Base-by-base conservation (phyloP, 2,888 invertebrate species). In the Apotomis betuletana region DNA sequence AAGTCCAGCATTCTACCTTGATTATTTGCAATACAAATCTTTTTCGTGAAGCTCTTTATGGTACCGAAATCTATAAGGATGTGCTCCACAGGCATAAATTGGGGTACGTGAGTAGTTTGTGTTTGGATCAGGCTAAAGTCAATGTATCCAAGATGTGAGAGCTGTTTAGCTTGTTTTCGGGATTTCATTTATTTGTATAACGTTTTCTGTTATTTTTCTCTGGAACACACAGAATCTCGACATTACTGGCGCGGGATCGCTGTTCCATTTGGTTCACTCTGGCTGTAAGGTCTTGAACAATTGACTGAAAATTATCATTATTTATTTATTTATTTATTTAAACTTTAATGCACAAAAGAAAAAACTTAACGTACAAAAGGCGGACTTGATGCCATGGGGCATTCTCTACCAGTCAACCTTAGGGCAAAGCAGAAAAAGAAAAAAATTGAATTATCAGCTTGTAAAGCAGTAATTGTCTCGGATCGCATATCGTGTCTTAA, bases 141-240 rank as follows among this genome's bases (percentile, higher is more conserved):
- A 15, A 63, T 61, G 52, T 12, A 57, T 3, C 61, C 41, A 27
- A 73, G 44, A 64, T 44, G 36, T 76, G 74, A 6, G 60, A 38
- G 8, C 70, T 73, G 10, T 77, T 75, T 5, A 77, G 60, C n/a
- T 77, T 77, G 12, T 76, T 62, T 0, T 51, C 12, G 1, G 52
- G 55, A 41, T 76, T 65, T 5, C 69, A 38, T 57, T 74, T 74
- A 51, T 64, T 0, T 15, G 49, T 4, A 71, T 0, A 9, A 75
- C n/a, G 54, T 76, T 75, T 67, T 76, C 76, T 12, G 73, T 54
- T 55, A 27, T 67, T 68, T 0, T 65, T 49, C 63, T 75, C 74
- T 3, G 74, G 74, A 5, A 75, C 67, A 38, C 74, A 74, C 46
- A 75, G 74, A 10, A 76, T 55, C 67, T 75, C 76, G 0, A 76